Evolutionary conservation across 2,113 vertebrate species (phyloP).

Genomic region (Chrysochloris asiatica): DNA sequence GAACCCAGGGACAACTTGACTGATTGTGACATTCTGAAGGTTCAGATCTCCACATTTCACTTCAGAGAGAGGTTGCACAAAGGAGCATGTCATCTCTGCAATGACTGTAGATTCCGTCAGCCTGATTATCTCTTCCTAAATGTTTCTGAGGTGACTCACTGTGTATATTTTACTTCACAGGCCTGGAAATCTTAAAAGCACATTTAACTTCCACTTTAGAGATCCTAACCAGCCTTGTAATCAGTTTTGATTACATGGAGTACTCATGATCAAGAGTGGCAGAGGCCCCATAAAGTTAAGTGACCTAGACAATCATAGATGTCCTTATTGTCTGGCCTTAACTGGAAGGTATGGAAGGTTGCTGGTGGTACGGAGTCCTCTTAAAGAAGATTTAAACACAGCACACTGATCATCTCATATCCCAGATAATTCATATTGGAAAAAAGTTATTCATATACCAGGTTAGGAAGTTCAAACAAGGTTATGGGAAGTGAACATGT

Average conservation of each 20-base stretch:
- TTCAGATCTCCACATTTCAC: not conserved
- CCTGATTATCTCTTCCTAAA: not conserved
- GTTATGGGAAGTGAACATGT: not conserved
- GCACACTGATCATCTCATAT: not conserved
- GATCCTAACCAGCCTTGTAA: not conserved
- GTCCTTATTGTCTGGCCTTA: conserved; percentile 22
- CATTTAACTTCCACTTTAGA: conserved; percentile 2
- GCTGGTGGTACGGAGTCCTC: not conserved
- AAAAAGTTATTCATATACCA: not conserved
- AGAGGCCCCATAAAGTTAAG: not conserved
- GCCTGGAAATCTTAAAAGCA: conserved; percentile 19
- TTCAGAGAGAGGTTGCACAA: not conserved
- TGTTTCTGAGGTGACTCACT: not conserved
- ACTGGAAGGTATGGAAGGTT: not conserved
- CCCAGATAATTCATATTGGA: not conserved
- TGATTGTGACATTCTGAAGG: not conserved
- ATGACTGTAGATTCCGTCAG: not conserved
- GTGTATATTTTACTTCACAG: conserved; percentile 23
- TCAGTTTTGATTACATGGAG: not conserved
- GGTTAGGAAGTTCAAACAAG: not conserved
- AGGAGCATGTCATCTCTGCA: rapidly evolving
- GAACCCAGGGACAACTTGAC: too few species aligned
- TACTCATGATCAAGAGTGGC: not conserved
- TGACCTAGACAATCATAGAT: not conserved
- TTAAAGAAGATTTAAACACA: not conserved